A percentile compares a stretch with the other conserved stretches of the same genome.
Evolutionary conservation across 2,797 vertebrate species (phyloP).

Genomic region (Propithecus deckenii): DNA sequence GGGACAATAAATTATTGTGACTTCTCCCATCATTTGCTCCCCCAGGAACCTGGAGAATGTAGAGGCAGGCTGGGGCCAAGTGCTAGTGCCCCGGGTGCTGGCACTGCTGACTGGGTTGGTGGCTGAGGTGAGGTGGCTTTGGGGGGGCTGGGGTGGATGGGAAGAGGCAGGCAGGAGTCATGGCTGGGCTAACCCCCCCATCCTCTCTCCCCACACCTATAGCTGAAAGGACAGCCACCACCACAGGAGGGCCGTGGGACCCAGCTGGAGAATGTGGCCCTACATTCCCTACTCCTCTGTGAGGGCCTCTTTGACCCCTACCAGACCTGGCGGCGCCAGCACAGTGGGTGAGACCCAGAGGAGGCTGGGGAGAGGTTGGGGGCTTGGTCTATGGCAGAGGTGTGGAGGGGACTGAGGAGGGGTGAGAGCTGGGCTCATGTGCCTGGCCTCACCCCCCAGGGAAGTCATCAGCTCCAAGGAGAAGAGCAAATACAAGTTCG

Average conservation of each 20-base stretch:
- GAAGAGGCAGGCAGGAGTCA: neutral
- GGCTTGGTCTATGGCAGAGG: neutral
- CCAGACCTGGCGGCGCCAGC: constrained; percentile 95
- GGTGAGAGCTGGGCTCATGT: neutral
- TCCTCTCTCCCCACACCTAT: neutral
- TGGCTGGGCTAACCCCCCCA: neutral
- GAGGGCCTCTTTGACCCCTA: constrained; percentile 97
- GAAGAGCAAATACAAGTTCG: constrained; percentile 97
- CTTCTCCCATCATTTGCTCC: neutral
- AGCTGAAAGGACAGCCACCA: constrained; percentile 87
- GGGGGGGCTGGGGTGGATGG: neutral
- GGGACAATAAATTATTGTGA: neutral
- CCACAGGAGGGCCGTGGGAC: constrained; percentile 47
- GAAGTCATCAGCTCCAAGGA: constrained; percentile 93
- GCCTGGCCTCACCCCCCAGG: constrained; percentile 80
- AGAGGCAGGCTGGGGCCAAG: constrained; percentile 89
- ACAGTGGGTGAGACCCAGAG: constrained; percentile 89
- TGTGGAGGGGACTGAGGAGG: neutral
- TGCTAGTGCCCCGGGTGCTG: constrained; percentile 91
- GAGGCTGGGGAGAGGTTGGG: neutral
- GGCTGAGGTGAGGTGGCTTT: constrained; percentile 85
- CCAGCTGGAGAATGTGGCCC: constrained; percentile 87
- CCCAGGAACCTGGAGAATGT: constrained; percentile 95
- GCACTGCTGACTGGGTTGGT: constrained; percentile 88
- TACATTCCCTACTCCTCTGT: constrained; percentile 92